Evolutionary conservation across 2,888 invertebrate species (phyloP).

Genomic region (Dryadula phaetusa): DNA sequence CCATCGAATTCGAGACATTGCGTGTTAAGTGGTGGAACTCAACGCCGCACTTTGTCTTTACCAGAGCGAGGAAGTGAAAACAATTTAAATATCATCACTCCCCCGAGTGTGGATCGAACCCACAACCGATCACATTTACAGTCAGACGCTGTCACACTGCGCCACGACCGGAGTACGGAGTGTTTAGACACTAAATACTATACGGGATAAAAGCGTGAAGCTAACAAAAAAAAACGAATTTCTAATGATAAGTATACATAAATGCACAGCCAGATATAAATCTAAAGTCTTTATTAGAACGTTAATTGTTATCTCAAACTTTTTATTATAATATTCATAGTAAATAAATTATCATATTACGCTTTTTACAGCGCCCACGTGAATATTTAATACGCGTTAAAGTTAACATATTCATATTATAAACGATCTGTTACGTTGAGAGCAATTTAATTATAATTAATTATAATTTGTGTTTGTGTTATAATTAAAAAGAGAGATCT

Average conservation of each 20-base stretch:
- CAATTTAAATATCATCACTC: too few species aligned
- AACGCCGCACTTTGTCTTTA: too few species aligned
- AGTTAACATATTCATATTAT: slow-evolving; percentile 2
- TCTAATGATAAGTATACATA: slow-evolving; percentile 30
- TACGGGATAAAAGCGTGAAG: too few species aligned
- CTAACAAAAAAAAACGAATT: slow-evolving; percentile 15
- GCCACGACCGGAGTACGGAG: too few species aligned
- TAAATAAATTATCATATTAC: slow-evolving; percentile 30
- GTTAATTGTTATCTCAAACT: slow-evolving; percentile 32
- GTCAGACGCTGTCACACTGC: too few species aligned
- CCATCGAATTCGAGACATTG: too few species aligned
- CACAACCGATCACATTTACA: too few species aligned
- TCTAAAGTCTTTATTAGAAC: slow-evolving; percentile 35
- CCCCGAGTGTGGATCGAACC: too few species aligned
- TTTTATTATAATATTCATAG: slow-evolving; percentile 37
- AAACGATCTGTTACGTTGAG: slow-evolving; percentile 13
- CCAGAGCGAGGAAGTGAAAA: too few species aligned
- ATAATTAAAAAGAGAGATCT: slow-evolving; percentile 9
- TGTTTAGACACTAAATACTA: too few species aligned
- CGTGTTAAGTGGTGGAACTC: too few species aligned
- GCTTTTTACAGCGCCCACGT: slow-evolving; percentile 27
- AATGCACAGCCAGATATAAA: slow-evolving; percentile 30
- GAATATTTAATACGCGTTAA: slow-evolving; percentile 30
- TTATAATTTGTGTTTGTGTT: neutral
- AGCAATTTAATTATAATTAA: slow-evolving; percentile 19